phyloP scores from a whole-genome alignment of 1,140 invertebrate species.

The Berghia stephanieae region DNA sequence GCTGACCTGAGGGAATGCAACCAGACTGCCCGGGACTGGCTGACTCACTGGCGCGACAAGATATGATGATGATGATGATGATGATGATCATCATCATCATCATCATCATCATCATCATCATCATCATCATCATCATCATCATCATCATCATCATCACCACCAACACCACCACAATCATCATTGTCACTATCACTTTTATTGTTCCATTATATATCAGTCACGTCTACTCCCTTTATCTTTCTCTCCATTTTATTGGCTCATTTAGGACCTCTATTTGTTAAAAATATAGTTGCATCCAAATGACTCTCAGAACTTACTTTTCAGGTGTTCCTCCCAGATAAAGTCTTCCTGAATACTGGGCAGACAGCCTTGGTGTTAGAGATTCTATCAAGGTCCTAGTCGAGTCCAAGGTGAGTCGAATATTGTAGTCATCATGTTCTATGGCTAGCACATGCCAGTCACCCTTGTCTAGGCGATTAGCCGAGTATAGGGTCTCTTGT shows the following conservation, averaged over 20 bases:
- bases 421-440: slow-evolving; percentile 83
- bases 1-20: too few species aligned
- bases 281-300: neutral
- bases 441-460: slow-evolving; percentile 91
- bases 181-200: too few species aligned
- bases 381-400: slow-evolving; percentile 33
- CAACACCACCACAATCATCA: too few species aligned
- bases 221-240: too few species aligned
- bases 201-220: too few species aligned
- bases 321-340: slow-evolving; percentile 78
- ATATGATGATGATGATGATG: too few species aligned
- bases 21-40: too few species aligned
- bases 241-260: too few species aligned
- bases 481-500: slow-evolving; percentile 82
- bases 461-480: slow-evolving; percentile 83
- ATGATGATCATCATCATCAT: slow-evolving; percentile 1
- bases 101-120: slow-evolving; percentile 13
- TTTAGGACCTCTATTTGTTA: too few species aligned
- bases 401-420: slow-evolving; percentile 91
- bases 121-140: slow-evolving; percentile 1
- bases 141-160: slow-evolving; percentile 5
- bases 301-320: slow-evolving; percentile 42
- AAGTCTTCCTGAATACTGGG: slow-evolving; percentile 42
- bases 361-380: slow-evolving; percentile 9
- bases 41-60: too few species aligned